Percentiles rank a stretch among this genome's conserved stretches.
Evolutionary conservation across 2,888 invertebrate genomes (phyloP).

Genomic region (Epistrophe grossulariae): DNA sequence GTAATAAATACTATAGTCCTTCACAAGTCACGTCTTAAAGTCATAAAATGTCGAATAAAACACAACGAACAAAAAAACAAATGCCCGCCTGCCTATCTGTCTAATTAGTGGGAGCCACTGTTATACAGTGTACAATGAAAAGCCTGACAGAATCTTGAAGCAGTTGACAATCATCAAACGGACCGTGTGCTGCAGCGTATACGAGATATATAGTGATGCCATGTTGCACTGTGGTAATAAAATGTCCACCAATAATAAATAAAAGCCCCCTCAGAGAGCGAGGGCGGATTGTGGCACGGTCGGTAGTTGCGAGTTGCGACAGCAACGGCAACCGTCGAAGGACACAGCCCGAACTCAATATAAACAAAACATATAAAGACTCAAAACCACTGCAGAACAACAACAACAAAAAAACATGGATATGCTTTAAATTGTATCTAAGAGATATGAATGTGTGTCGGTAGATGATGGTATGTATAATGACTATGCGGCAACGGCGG

Average conservation of each 20-base stretch:
- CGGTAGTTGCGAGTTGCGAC: too few relatives aligned
- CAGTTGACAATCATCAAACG: constrained; percentile 74
- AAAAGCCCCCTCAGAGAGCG: constrained; percentile 54
- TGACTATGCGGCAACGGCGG: neutral
- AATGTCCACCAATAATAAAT: constrained; percentile 74
- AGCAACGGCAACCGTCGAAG: constrained; percentile 20
- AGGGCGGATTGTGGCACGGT: constrained; percentile 35
- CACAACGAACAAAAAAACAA: constrained; percentile 1
- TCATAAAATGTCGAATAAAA: constrained; percentile 63
- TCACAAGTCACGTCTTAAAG: constrained; percentile 72
- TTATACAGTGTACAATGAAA: constrained; percentile 20
- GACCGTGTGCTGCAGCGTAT: constrained; percentile 50
- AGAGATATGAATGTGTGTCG: constrained; percentile 59
- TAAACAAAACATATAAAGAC: constrained; percentile 67
- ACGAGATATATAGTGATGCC: constrained; percentile 18
- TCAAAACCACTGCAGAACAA: constrained; percentile 49
- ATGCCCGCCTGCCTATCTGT: constrained; percentile 51
- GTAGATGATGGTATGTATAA: constrained; percentile 1
- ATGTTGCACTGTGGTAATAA: constrained; percentile 68
- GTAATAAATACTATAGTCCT: constrained; percentile 29
- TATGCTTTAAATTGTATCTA: constrained; percentile 72
- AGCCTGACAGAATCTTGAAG: constrained; percentile 25
- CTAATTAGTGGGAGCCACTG: constrained; percentile 73
- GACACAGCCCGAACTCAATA: constrained; percentile 54
- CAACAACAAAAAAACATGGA: constrained; percentile 35